These are phyloP conservation scores for Anastatus disparis DNA, from an alignment of 1,140 invertebrate species.

Conservation along the genomic window DNA sequence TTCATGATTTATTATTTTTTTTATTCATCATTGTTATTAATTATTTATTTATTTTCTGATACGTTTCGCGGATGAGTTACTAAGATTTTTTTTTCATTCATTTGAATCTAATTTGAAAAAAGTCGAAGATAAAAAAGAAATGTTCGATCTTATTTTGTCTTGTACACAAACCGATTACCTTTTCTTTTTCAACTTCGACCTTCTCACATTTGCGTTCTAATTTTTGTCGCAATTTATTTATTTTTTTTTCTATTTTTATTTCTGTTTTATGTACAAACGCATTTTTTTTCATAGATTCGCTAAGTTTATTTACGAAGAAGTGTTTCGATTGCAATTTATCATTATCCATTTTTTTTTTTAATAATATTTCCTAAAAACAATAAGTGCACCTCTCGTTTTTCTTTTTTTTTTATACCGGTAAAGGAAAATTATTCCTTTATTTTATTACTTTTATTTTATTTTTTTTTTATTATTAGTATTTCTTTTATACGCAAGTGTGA, in stretches of 20 bases:
- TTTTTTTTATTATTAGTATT: slow-evolving; percentile 9
- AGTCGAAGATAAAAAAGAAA: slow-evolving; percentile 13
- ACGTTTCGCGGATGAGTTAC: slow-evolving; percentile 21
- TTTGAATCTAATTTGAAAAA: not conserved
- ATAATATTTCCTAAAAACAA: slow-evolving; percentile 30
- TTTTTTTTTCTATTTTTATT: slow-evolving; percentile 26
- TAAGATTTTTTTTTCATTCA: slow-evolving; percentile 7
- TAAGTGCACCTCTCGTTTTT: slow-evolving; percentile 35
- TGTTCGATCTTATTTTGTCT: not conserved
- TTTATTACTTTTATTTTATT: too few relatives aligned
- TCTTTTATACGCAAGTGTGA: slow-evolving; percentile 13
- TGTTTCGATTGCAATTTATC: slow-evolving; percentile 17
- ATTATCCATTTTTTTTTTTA: slow-evolving; percentile 13
- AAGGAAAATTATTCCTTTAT: slow-evolving; percentile 25
- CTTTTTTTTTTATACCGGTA: slow-evolving; percentile 12
- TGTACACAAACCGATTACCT: not conserved
- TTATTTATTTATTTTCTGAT: slow-evolving; percentile 25
- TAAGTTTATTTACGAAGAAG: slow-evolving; percentile 9
- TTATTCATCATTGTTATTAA: not conserved
- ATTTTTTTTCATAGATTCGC: slow-evolving; percentile 20
- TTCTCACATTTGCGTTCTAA: slow-evolving; percentile 24
- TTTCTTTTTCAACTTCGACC: slow-evolving; percentile 14
- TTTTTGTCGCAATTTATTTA: slow-evolving; percentile 18
- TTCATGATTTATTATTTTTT: slow-evolving; percentile 26
- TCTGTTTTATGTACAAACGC: slow-evolving; percentile 30